phyloP scores from a whole-genome alignment of 2,888 invertebrate species.

The Dilophus febrilis region DNA sequence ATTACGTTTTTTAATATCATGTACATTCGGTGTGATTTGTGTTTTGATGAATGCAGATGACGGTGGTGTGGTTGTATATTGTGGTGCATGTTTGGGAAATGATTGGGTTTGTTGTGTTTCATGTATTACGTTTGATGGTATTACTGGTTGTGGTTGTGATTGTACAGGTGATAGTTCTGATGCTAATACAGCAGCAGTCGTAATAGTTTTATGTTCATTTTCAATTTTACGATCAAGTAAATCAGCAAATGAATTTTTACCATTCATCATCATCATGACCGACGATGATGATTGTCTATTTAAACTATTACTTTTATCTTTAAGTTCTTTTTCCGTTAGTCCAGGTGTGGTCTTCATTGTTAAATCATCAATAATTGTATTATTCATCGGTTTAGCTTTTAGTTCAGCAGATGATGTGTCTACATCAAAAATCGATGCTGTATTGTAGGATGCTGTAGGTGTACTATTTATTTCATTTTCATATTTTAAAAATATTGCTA shows the following conservation, averaged over 20 bases:
- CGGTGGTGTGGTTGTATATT: constrained; percentile 32
- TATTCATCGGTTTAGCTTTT: too few relatives aligned
- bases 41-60: constrained; percentile 19
- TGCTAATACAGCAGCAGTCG: constrained; percentile 5
- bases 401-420: too few relatives aligned
- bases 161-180: constrained; percentile 22
- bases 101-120: constrained; percentile 8
- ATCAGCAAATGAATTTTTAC: constrained; percentile 9
- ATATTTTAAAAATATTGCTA: constrained; percentile 28
- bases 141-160: neutral
- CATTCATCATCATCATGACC: constrained; percentile 10
- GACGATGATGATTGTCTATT: constrained; percentile 27
- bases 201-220: constrained; percentile 5
- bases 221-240: constrained; percentile 6
- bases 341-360: neutral
- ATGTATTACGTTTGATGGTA: too few relatives aligned
- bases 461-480: constrained; percentile 20
- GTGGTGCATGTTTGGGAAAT: constrained; percentile 8
- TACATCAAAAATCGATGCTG: too few relatives aligned
- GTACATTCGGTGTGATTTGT: constrained; percentile 44
- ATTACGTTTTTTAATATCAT: constrained; percentile 48
- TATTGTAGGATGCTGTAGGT: neutral
- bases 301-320: constrained; percentile 27
- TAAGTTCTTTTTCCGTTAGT: constrained; percentile 22
- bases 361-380: too few relatives aligned